Evolutionary conservation across 35 echinoderm and acorn worm genomes (phyloP).

Genomic region (Ophioderma brevispina): DNA sequence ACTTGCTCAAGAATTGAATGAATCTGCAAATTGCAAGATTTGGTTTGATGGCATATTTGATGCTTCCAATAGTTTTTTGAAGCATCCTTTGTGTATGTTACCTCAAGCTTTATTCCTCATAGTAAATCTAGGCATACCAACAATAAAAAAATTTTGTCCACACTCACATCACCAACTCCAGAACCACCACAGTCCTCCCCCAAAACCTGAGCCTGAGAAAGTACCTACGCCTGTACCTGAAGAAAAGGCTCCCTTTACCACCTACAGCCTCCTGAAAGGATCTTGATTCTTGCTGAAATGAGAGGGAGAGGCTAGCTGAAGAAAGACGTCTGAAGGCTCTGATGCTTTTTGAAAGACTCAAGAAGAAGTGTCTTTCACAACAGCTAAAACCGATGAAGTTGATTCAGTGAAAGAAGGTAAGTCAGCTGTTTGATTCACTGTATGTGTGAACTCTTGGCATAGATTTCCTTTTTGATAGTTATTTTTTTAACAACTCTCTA

Average conservation of each 20-base stretch:
- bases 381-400: background rate
- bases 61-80: no score
- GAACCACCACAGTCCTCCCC: background rate
- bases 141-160: no score
- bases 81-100: no score
- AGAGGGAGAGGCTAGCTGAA: constrained; percentile 74
- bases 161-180: background rate
- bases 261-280: constrained; percentile 63
- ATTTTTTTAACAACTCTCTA: no score
- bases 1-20: no score
- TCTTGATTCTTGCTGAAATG: constrained; percentile 51
- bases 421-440: no score
- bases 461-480: no score
- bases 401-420: background rate
- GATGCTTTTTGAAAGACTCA: background rate
- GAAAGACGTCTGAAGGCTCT: background rate
- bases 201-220: background rate
- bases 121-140: no score
- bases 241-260: constrained; percentile 24
- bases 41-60: no score
- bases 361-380: background rate
- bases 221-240: background rate
- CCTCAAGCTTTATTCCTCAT: no score
- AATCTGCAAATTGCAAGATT: no score
- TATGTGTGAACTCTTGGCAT: no score